Base-by-base conservation (phyloP, 2,888 invertebrate species). In the Eurytoma californica region DNA sequence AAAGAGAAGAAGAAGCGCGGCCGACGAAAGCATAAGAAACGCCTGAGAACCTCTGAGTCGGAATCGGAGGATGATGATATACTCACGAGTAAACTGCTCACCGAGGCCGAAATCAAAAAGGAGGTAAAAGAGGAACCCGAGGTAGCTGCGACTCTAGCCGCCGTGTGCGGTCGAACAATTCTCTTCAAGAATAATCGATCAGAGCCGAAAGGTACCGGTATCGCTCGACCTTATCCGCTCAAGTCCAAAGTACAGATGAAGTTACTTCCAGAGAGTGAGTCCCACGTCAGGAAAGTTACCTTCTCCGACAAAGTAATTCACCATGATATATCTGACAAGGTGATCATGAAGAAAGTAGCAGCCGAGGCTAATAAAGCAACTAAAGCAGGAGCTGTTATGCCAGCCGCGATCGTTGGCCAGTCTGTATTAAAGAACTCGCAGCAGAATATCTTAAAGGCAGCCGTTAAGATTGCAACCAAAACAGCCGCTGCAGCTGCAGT, bases 241-340 rank as follows among this genome's bases (percentile, higher is more conserved):
- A 77, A 87, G 51, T 87, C 86, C 0, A 88, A 87, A 55, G 85
- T 86, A 0, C 88, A 89, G 18, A 68, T 87, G 9, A 89, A 89
- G 63, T 85, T 85, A 49, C 84, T 86, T 84, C 86, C 87, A 0
- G 87, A 79, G 9, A 60, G 4, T 66, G 87, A 81, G 0, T 18
- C 72, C 70, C 7, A 55, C 9, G 20, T 74, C 3, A 65, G 78
- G 14, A 72, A 77, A n/a, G 82, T 82, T 3, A 80, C 78, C 0
- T 82, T 82, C 39, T 82, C 82, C 3, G 82, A 82, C 20, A 82
- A 80, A 61, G 80, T 82, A 0, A 78, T 80, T 24, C 78, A 80
- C 0, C 82, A 82, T 13, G 80, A 82, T 3, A 80, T 80, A 65
- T 72, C 77, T 0, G 80, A 82, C 16, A 75, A 66, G 18, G 24